Conservation (phyloP, 2,888 invertebrate species). For the Hipparchia sbordonii region DNA sequence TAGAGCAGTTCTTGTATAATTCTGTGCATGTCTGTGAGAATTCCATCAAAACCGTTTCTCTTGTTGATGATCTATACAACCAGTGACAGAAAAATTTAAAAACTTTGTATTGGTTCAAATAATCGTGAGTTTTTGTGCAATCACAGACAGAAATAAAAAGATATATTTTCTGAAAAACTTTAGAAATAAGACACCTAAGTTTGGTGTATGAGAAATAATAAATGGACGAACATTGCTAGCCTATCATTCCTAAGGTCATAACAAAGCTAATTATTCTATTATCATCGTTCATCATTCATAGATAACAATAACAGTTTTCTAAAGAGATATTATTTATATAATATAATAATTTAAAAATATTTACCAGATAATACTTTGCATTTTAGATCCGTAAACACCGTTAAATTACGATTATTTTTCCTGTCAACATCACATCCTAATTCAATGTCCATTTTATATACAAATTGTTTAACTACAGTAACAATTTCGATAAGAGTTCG, state of each 20-base stretch:
- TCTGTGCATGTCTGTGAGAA: too few species aligned
- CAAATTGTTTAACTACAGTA: background rate
- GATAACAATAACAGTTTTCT: conserved; percentile 3
- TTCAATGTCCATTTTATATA: conserved; percentile 51
- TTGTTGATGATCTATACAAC: too few species aligned
- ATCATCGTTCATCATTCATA: background rate
- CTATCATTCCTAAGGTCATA: background rate
- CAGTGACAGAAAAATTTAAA: too few species aligned
- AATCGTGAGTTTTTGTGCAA: background rate
- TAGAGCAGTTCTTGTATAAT: too few species aligned
- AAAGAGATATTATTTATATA: background rate
- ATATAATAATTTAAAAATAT: conserved; percentile 28
- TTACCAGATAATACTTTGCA: conserved; percentile 45
- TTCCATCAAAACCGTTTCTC: too few species aligned
- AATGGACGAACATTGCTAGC: background rate
- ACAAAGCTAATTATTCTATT: background rate
- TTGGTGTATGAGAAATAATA: background rate
- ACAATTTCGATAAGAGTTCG: background rate
- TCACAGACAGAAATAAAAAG: background rate
- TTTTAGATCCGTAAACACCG: conserved; percentile 51
- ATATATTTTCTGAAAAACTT: background rate
- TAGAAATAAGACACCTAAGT: background rate
- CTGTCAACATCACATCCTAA: conserved; percentile 40
- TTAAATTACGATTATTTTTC: conserved; percentile 35
- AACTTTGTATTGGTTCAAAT: too few species aligned